phyloP scores from a whole-genome alignment of 1,140 invertebrate species.

The Chelonus insularis region DNA sequence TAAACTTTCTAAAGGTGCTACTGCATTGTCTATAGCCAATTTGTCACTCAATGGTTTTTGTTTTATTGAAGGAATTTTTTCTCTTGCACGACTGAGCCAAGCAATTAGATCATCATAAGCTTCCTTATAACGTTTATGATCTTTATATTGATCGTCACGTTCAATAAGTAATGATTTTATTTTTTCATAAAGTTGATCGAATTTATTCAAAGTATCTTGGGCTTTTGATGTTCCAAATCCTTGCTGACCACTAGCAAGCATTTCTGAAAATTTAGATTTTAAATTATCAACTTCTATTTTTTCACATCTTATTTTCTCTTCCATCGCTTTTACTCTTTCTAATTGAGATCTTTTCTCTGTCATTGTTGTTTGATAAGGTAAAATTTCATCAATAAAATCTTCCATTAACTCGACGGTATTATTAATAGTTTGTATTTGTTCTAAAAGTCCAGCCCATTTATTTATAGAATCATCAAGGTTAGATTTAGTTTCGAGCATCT shows the following conservation, averaged over 20 bases:
- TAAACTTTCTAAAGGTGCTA: conserved; percentile 81
- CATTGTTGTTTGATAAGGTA: conserved; percentile 77
- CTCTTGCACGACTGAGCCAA: conserved; percentile 82
- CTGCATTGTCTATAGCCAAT: conserved; percentile 83
- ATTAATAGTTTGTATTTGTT: conserved; percentile 83
- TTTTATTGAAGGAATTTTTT: conserved; percentile 85
- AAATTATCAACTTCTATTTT: conserved; percentile 90
- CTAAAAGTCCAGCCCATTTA: conserved; percentile 85
- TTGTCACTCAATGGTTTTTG: conserved; percentile 84
- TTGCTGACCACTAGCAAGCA: conserved; percentile 83
- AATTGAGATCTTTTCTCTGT: conserved; percentile 83
- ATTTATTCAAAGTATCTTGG: conserved; percentile 75
- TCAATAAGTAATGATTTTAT: conserved; percentile 68
- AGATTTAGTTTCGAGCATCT: conserved; percentile 88
- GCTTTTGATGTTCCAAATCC: conserved; percentile 81
- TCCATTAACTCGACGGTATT: conserved; percentile 82
- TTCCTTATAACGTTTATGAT: conserved; percentile 86
- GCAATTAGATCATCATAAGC: conserved; percentile 83
- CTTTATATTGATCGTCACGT: conserved; percentile 82
- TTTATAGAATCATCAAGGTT: conserved; percentile 87
- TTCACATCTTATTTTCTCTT: conserved; percentile 88
- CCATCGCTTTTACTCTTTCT: conserved; percentile 81
- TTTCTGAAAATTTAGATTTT: conserved; percentile 83
- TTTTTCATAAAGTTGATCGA: conserved; percentile 62
- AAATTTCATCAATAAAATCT: conserved; percentile 70